Evolutionary conservation across 2,113 vertebrate genomes (phyloP).

Genomic region (Felis catus): F.catus_Fca126_mat1.0 CM031423.1:12543001-12543500

Average conservation of each 20-base stretch:
- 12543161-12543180: background rate
- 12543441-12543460: background rate
- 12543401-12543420: accelerated
- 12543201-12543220: background rate
- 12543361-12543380: background rate
- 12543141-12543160: background rate
- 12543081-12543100: too few species aligned
- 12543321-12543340: too few species aligned
- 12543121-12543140: background rate
- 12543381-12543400: background rate
- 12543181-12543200: background rate
- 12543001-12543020: too few species aligned
- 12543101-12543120: too few species aligned
- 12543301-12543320: background rate
- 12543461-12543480: background rate
- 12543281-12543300: background rate
- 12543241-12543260: background rate
- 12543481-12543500: background rate
- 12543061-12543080: too few species aligned
- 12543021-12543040: too few species aligned
- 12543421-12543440: background rate
- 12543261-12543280: too few species aligned
- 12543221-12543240: accelerated
- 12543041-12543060: too few species aligned
- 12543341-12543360: background rate